Evolutionary conservation across 2,113 vertebrate species (phyloP), one percentile per base, ranked within the genome.

Genomic region (Saccopteryx leptura): DNA sequence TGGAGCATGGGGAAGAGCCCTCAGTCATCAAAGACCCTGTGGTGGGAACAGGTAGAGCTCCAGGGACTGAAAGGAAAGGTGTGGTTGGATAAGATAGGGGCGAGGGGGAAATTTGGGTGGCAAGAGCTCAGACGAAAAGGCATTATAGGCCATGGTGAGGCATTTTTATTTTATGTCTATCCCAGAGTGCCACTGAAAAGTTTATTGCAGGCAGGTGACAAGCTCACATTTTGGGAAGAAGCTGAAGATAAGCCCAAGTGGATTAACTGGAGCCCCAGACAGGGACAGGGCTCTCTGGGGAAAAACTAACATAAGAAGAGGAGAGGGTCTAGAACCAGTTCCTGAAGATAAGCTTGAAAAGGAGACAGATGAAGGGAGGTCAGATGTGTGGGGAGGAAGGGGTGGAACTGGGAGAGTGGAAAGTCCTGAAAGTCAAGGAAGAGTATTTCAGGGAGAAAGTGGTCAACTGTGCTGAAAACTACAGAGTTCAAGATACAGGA

Each of bases 171-270:
- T 50, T 72, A n/a, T 79, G 79, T 76, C 26, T 74, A 50, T 84
- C 65, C 71, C 86, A 19, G 91, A 86, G 75, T 91, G 61, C 21
- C 28, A 74, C 12, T 48, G 52, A 60, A 68, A 91, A 79, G 63
- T 83, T 65, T 60, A 17, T 56, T 93, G 75, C 84, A 92, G 60
- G 54, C 9, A 61, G 8, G 26, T 84, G 60, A 81, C 65, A 61
- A 28, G 68, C 56, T 79, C 74, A 58, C 86, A 85, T 71, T 81
- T 90, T 90, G 50, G 87, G 48, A 79, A 84, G 68, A 71, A 91
- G 46, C 82, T 82, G 50, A 19, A 63, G 33, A 56, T 28, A 80
- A 95, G 58, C 21, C 79, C 18, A 46, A 10, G 1, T 81, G 39
- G 60, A 75, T 50, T 63, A 39, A 65, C 54, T 75, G 88, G 88